These are phyloP conservation scores for Acromyrmex echinatior DNA, from an alignment of 1,140 invertebrate species.

Conservation along the genomic window DNA sequence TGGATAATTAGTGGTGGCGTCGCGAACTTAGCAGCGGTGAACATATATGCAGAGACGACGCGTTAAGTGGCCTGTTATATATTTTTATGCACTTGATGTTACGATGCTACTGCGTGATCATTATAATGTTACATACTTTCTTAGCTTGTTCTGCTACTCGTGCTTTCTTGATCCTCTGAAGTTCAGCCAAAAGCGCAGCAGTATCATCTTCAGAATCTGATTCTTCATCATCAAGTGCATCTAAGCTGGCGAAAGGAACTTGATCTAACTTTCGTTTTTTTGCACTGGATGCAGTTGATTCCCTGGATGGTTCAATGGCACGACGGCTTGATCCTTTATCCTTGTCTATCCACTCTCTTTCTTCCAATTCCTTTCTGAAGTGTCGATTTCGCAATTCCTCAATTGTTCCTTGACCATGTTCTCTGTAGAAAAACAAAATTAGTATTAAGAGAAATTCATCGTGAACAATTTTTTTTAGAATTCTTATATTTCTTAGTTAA, in stretches of 20 bases:
- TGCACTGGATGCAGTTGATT: constrained; percentile 84
- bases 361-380: constrained; percentile 98
- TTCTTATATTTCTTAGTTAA: no score
- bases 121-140: constrained; percentile 86
- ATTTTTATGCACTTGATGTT: no score
- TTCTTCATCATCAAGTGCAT: constrained; percentile 96
- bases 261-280: constrained; percentile 93
- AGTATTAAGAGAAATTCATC: not conserved
- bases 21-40: no score
- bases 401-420: constrained; percentile 97
- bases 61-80: no score
- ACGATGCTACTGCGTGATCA: no score
- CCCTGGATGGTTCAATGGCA: constrained; percentile 82
- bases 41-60: no score
- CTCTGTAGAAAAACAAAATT: constrained; percentile 88
- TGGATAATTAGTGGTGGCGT: no score
- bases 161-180: constrained; percentile 99
- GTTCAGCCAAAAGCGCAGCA: constrained; percentile 96
- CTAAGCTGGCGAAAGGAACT: constrained; percentile 95
- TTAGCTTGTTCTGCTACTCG: constrained; percentile 95
- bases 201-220: constrained; percentile 97
- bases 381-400: constrained; percentile 96
- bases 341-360: constrained; percentile 92
- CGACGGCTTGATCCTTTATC: constrained; percentile 83
- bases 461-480: not conserved